Percentiles rank a stretch among this genome's conserved stretches.
Evolutionary conservation across 2,797 vertebrate species (phyloP).

Genomic region (Rhabdomys pumilio): DNA sequence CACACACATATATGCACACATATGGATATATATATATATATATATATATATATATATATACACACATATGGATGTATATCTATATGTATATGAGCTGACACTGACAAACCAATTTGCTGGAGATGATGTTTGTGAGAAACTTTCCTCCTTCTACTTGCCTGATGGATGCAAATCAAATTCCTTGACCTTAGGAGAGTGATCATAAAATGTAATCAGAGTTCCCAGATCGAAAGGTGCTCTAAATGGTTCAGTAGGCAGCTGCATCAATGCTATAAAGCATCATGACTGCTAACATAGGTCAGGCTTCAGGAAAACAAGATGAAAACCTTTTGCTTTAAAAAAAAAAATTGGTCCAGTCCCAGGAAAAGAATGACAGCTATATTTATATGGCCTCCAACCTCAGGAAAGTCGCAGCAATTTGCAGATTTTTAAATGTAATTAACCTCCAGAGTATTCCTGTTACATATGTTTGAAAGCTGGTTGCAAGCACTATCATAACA

Average conservation of each 20-base stretch:
- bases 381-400: constrained; percentile 73
- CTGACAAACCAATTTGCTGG: not conserved
- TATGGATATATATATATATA: not conserved
- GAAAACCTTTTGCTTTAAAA: constrained; percentile 78
- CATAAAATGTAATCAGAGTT: constrained; percentile 86
- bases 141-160: constrained; percentile 70
- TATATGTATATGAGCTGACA: not conserved
- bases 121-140: not conserved
- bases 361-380: constrained; percentile 76
- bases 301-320: constrained; percentile 76
- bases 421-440: constrained; percentile 80
- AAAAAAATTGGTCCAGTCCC: constrained; percentile 75
- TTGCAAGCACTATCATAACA: constrained; percentile 52
- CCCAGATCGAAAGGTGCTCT: constrained; percentile 80
- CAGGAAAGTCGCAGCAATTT: constrained; percentile 72
- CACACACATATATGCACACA: rapidly evolving
- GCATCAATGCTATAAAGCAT: constrained; percentile 79
- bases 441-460: constrained; percentile 65
- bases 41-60: too few species aligned
- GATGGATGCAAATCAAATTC: constrained; percentile 84
- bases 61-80: not conserved
- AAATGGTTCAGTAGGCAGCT: constrained; percentile 77
- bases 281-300: constrained; percentile 77
- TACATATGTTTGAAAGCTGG: constrained; percentile 65
- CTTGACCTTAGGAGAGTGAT: constrained; percentile 82